Base-by-base conservation (phyloP, 2,888 invertebrate species). In the Drosophila algonquin region DNA sequence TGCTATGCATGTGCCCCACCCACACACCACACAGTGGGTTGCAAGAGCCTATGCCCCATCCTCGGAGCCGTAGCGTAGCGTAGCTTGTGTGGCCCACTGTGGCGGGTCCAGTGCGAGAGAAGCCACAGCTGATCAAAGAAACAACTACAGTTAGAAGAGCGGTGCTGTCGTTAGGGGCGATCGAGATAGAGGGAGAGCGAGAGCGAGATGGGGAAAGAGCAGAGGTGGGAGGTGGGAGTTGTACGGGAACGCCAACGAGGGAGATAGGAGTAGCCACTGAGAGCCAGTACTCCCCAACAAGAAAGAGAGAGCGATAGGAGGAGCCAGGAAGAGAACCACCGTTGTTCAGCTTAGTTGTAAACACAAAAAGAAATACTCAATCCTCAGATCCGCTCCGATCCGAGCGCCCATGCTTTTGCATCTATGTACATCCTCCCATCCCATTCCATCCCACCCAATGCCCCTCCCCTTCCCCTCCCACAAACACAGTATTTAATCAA, bases 401-500 rank as follows among this genome's bases (percentile, higher is more conserved):
- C n/a, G 12, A n/a, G 14, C 45, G 46, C 8, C 27, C 61, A 27
- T 16, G 40, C 63, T 40, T 40, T 27, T 24, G 18, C 18, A 21
- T 30, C 35, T 9, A 30, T 45, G 14, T 18, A 46, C 46, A 45
- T 18, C 46, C 24, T 9, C 32, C 30, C 51, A 21, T 7, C n/a
- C 30, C 9, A 48, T 2, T 10, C 30, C 27, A 51, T 21, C 27
- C 30, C 52, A 18, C 21, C 18, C 50, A 47, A 35, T 55, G 18
- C 2, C 18, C 46, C 24, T 9, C 48, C 44, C 54, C n/a, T 32
- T 16, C 6, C 61, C n/a, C 53, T 16, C 6, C 61, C 54, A 32
- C 47, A 32, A 50, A 45, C 67, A 67, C 54, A 67, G 65, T 65
- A 55, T 65, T 65, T 65, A 46, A 58, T 61, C 61, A 59, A 59